phyloP scores from a whole-genome alignment of 1,140 invertebrate genomes.

The Dermatophagoides farinae region DNA sequence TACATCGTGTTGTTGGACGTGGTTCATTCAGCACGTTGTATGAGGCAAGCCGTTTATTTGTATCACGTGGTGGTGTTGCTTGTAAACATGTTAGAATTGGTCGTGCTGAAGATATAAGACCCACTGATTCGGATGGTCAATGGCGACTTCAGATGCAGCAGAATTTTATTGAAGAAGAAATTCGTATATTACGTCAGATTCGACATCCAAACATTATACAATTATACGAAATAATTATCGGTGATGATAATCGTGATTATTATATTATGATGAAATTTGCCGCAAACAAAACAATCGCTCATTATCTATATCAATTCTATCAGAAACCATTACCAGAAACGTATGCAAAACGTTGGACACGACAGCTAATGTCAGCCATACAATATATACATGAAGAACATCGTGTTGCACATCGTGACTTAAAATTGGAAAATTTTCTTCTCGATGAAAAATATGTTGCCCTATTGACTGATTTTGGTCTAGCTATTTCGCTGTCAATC shows the following conservation, averaged over 20 bases:
- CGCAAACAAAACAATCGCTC: not conserved
- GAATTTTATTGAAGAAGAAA: not conserved
- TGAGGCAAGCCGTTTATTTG: not conserved
- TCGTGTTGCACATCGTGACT: conserved; percentile 14
- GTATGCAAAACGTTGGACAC: conserved; percentile 8
- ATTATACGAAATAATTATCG: conserved; percentile 11
- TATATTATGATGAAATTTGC: conserved; percentile 17
- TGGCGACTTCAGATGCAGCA: not conserved
- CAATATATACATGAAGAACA: conserved; percentile 8
- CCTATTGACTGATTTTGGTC: conserved; percentile 15
- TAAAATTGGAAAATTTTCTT: conserved; percentile 16
- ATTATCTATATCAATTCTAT: not conserved
- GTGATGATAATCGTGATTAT: conserved; percentile 3
- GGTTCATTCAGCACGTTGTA: not conserved
- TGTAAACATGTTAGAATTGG: not conserved
- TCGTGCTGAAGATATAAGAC: not conserved
- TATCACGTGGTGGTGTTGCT: not conserved
- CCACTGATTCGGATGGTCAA: not conserved
- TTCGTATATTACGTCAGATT: not conserved
- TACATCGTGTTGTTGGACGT: not conserved
- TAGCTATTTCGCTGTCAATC: not conserved
- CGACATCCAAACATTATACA: conserved; percentile 13
- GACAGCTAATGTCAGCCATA: not conserved
- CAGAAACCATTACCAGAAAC: conserved; percentile 6
- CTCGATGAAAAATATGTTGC: conserved; percentile 7